phyloP scores from a whole-genome alignment of 1,140 invertebrate genomes.

The Drosophila pruinosa region DNA sequence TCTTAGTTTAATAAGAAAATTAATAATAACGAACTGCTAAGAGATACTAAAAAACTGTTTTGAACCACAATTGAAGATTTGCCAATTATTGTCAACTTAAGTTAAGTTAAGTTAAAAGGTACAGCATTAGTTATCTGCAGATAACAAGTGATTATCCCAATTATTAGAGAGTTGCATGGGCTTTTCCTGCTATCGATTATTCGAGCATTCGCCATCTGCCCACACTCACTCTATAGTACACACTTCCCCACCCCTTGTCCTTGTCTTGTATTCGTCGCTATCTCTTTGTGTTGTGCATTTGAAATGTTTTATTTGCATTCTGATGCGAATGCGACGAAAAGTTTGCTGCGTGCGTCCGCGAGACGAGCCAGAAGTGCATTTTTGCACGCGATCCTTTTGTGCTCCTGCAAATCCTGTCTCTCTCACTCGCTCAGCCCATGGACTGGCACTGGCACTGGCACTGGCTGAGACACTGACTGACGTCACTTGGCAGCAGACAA shows the following conservation, averaged over 20 bases:
- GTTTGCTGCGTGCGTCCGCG: slow-evolving; percentile 39
- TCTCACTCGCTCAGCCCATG: neutral
- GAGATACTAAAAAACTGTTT: too few relatives aligned
- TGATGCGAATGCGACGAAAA: slow-evolving; percentile 73
- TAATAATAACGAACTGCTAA: too few relatives aligned
- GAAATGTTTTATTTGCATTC: slow-evolving; percentile 80
- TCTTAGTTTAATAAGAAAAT: too few relatives aligned
- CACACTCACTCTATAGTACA: neutral
- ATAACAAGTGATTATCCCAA: too few relatives aligned
- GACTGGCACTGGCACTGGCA: slow-evolving; percentile 32
- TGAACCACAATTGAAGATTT: too few relatives aligned
- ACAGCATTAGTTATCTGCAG: too few relatives aligned
- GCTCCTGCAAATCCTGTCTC: slow-evolving; percentile 57
- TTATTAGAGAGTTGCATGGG: too few relatives aligned
- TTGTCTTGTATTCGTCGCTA: neutral
- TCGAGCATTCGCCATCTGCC: too few relatives aligned
- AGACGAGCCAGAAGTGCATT: slow-evolving; percentile 69
- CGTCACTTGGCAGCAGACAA: slow-evolving; percentile 78
- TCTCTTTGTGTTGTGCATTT: slow-evolving; percentile 51
- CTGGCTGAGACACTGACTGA: slow-evolving; percentile 74
- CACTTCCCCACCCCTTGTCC: neutral
- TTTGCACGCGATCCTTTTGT: slow-evolving; percentile 74
- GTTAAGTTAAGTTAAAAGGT: too few relatives aligned
- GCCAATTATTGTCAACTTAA: too few relatives aligned
- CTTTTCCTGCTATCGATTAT: too few relatives aligned